Evolutionary conservation across 1,140 invertebrate species (phyloP), one percentile per base, ranked within the genome.

Genomic region (Gryllus bimaculatus): DNA sequence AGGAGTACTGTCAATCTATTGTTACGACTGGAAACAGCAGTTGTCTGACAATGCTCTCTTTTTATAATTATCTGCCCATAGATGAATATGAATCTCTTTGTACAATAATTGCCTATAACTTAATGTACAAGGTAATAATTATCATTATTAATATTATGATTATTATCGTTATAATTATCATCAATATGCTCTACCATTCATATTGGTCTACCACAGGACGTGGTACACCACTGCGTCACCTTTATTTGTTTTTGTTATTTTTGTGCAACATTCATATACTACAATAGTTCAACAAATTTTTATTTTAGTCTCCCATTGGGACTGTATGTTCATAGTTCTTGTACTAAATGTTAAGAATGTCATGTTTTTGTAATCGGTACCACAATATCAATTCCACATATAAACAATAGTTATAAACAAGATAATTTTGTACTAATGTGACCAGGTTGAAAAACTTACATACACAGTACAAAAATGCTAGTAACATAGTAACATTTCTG

Each of bases 41-140:
- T 66, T 66, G 18, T 2, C 54, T 66, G 54, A 66, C 54, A 66
- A 66, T 66, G 18, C 54, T 66, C 54, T 13, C 54, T 66, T 66
- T 66, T 18, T 66, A 13, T 13, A 66, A 48, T 48, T 20, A 13
- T 77, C 76, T 10, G 15, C n/a, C n/a, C 48, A 77, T 77, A 77
- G 76, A 47, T 77, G 47, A 77, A 77, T 48, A 47, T 77, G 76
- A 54, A 77, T 77, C 76, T 76, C 76, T 75, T 66, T 76, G 76
- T 77, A 77, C 76, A 77, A 77, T 66, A 66, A 77, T 77, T 77
- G 76, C 76, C 76, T 77, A 77, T 48, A 77, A 76, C 39, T 76
- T 13, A 77, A 8, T 77, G 21, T 48, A 77, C 18, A 18, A 66
- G 54, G 54, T 66, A 66, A 66, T 66, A 66, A 66, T 66, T 66